A percentile compares a stretch with the other conserved stretches of the same genome.
Conservation (phyloP, 1,140 invertebrate species). For the Drosophila pseudoananassae region DNA sequence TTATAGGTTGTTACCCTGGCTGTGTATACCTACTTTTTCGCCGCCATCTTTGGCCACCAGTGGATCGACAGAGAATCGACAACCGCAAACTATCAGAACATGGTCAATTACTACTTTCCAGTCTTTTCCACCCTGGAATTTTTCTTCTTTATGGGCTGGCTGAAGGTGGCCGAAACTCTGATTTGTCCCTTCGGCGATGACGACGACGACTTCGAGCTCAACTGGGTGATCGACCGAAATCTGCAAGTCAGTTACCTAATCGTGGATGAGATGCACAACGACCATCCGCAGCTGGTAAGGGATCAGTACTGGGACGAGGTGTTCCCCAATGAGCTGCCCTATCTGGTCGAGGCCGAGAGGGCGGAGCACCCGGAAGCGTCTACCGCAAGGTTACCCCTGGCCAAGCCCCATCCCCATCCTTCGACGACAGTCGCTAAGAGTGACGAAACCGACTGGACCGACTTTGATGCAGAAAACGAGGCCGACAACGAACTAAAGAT, state of each 20-base stretch:
- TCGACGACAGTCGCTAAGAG: neutral
- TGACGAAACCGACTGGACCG: slow-evolving; percentile 27
- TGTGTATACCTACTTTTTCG: slow-evolving; percentile 95
- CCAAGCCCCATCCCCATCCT: slow-evolving; percentile 6
- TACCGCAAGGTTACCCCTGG: slow-evolving; percentile 55
- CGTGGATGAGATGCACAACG: slow-evolving; percentile 97
- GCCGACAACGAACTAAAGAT: slow-evolving; percentile 40
- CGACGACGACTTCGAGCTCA: slow-evolving; percentile 90
- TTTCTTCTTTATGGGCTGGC: slow-evolving; percentile 95
- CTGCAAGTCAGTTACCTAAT: slow-evolving; percentile 94
- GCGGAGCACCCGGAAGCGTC: slow-evolving; percentile 64
- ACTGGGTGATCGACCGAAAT: slow-evolving; percentile 95
- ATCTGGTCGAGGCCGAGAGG: slow-evolving; percentile 55
- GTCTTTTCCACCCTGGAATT: slow-evolving; percentile 93
- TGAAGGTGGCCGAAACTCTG: slow-evolving; percentile 92
- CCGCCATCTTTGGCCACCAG: slow-evolving; percentile 90
- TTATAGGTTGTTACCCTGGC: slow-evolving; percentile 93
- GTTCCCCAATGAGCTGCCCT: slow-evolving; percentile 91
- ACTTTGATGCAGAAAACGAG: slow-evolving; percentile 38
- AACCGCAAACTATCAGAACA: slow-evolving; percentile 66
- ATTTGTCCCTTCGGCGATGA: slow-evolving; percentile 95
- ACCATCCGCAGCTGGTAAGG: slow-evolving; percentile 92
- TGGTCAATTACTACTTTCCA: slow-evolving; percentile 91
- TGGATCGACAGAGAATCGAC: slow-evolving; percentile 86
- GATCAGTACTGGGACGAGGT: slow-evolving; percentile 96